These are phyloP conservation scores for Greenwoodochromis staneri DNA, from an alignment of 2,113 vertebrate species.

Conservation along the genomic window DNA sequence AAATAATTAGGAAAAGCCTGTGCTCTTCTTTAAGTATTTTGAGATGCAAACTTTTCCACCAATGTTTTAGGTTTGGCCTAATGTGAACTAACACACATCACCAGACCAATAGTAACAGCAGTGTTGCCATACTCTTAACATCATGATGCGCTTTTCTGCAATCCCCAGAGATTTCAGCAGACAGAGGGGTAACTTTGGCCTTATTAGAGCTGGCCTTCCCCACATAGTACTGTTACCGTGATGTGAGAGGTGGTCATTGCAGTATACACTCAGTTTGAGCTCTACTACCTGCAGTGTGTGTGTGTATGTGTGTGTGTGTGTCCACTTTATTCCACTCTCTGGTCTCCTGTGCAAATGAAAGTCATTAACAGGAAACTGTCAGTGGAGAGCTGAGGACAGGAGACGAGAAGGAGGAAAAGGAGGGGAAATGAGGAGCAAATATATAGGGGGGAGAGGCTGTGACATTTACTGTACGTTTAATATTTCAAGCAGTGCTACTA, in stretches of 20 bases:
- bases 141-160: neutral
- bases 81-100: neutral
- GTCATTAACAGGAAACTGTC: conserved; percentile 58
- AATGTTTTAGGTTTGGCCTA: neutral
- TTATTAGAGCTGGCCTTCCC: conserved; percentile 22
- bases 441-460: neutral
- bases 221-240: neutral
- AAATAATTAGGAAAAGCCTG: neutral
- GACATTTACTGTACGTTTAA: conserved; percentile 43
- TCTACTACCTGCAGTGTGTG: conserved; percentile 13
- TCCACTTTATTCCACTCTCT: conserved; percentile 12
- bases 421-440: neutral
- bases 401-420: neutral
- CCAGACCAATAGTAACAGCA: neutral
- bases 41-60: neutral
- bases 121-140: neutral
- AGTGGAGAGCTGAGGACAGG: neutral
- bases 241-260: conserved; percentile 6
- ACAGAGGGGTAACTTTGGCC: conserved; percentile 3
- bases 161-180: conserved; percentile 8
- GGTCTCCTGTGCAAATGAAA: conserved; percentile 42
- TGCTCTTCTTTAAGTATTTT: neutral
- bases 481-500: conserved; percentile 24
- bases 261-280: neutral
- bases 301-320: neutral